Evolutionary conservation across 92 coral and sea anemone genomes (phyloP).

Genomic region (Zoanthus sociatus): DNA sequence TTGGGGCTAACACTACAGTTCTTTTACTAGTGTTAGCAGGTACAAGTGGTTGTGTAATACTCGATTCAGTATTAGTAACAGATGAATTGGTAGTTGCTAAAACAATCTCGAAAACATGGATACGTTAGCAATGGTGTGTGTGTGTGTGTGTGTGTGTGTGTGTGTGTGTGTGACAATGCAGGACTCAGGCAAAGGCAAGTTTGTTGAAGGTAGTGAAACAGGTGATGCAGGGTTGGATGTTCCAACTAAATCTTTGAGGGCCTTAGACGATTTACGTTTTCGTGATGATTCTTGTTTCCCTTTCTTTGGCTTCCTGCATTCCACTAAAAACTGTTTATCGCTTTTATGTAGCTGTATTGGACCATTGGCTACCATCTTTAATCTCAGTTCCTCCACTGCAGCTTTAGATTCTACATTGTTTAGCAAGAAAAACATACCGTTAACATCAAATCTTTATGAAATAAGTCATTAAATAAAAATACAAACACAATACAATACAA

Average conservation of each 20-base stretch:
- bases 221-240: slow-evolving; percentile 26
- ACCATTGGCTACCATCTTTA: neutral
- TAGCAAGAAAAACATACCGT: neutral
- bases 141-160: neutral
- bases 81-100: slow-evolving; percentile 3
- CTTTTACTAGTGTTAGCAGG: neutral
- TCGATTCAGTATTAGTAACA: slow-evolving; percentile 9
- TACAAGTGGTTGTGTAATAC: neutral
- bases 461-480: neutral
- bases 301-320: neutral
- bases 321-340: slow-evolving; percentile 1
- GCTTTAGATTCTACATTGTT: slow-evolving; percentile 3
- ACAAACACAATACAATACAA: neutral
- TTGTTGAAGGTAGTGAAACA: slow-evolving; percentile 2
- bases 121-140: neutral
- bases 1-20: neutral
- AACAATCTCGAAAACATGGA: neutral
- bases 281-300: slow-evolving; percentile 10
- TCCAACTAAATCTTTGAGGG: slow-evolving; percentile 6
- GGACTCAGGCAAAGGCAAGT: neutral
- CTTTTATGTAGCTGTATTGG: neutral
- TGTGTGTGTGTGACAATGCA: neutral
- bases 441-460: slow-evolving; percentile 1
- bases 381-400: neutral
- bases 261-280: neutral